Evolutionary conservation across 2,797 vertebrate genomes (phyloP), one percentile per base, ranked within the genome.

Genomic region (Coccyzus lansbergi): DNA sequence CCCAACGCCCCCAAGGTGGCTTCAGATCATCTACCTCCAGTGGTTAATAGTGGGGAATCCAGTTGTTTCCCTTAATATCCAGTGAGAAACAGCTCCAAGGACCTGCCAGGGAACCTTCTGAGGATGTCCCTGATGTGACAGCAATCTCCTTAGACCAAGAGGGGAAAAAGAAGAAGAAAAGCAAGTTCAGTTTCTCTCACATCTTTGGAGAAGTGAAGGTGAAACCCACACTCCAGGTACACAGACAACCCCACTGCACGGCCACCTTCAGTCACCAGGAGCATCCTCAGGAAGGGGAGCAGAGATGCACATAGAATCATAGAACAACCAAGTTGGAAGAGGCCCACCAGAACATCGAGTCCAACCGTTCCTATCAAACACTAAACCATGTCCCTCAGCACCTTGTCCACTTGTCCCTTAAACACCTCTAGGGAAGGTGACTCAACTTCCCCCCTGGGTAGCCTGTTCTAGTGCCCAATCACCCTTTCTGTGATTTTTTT

Each of bases 1-100:
- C 31, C 42, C 42, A 34, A 34, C 2, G 1, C 28, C 7, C 19
- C 49, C 16, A 0, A 18, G 29, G 34, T 5, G 20, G 7, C n/a
- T 48, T 16, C 51, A 42, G 55, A 33, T 63, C 28, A 1, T 9
- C 26, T 20, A 2, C 33, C 4, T 53, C 15, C 22, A 4, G 5
- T 1, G 24, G 6, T 31, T 17, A 5, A 33, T 1, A 28, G 15
- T 1, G 65, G 65, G 29, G 31, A 38, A 16, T 44, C 49, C 18
- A 18, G 22, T 17, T 3, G 5, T 9, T 56, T 65, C 40, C 46
- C 51, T 38, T n/a, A n/a, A 62, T n/a, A 38, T 12, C 64, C 38
- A 25, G 36, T 21, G 40, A 79, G 44, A 79, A 40, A 18, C 12
- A 68, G 26, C 63, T 52, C 48, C 51, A 13, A 4, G 4, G 22